phyloP scores from a whole-genome alignment of 2,888 invertebrate species.

The Hemaris fuciformis region DNA sequence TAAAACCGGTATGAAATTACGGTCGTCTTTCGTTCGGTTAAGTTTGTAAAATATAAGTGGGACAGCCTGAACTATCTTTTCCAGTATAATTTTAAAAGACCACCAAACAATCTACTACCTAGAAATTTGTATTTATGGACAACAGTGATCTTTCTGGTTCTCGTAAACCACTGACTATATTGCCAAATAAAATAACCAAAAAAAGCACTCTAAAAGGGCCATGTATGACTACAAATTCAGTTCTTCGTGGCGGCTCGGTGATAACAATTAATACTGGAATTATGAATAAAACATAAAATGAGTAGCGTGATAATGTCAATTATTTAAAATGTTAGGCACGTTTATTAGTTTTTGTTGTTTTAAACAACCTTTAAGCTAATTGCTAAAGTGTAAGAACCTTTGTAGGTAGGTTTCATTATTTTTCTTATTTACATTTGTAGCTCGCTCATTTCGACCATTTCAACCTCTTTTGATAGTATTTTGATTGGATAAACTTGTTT shows the following conservation, averaged over 20 bases:
- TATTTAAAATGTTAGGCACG: neutral
- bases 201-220: neutral
- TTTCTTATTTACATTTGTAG: neutral
- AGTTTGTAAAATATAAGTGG: no score
- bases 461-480: neutral
- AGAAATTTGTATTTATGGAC: no score
- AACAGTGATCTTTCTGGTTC: no score
- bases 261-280: neutral
- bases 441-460: neutral
- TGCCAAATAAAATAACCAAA: no score
- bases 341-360: neutral
- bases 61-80: no score
- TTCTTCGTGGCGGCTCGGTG: neutral
- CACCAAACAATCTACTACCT: no score
- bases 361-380: neutral
- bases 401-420: neutral
- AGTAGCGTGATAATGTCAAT: neutral
- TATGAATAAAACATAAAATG: neutral
- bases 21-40: no score
- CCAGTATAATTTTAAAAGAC: no score
- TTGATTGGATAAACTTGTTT: neutral
- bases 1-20: no score
- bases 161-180: no score
- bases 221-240: neutral
- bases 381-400: neutral